A percentile compares a stretch with the other conserved stretches of the same genome.
phyloP scores from a whole-genome alignment of 1,140 invertebrate genomes.

The Meloidogyne exigua region DNA sequence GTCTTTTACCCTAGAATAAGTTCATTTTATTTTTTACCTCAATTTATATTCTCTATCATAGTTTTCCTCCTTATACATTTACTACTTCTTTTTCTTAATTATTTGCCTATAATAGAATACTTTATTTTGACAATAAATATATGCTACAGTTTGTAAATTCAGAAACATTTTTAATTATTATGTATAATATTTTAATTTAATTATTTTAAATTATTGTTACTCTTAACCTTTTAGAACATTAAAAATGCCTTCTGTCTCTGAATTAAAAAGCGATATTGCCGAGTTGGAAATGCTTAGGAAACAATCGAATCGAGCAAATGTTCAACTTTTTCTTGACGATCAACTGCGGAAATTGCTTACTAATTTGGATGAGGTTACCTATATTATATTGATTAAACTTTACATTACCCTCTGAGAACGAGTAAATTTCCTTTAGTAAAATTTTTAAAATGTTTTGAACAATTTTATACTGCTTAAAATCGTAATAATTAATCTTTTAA shows the following conservation, averaged over 20 bases:
- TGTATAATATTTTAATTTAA: background rate
- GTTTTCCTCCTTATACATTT: no score
- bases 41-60: no score
- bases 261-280: constrained; percentile 23
- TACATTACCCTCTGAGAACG: background rate
- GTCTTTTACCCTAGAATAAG: no score
- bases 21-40: no score
- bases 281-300: constrained; percentile 24
- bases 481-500: constrained; percentile 1
- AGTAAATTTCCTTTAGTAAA: no score
- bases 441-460: no score
- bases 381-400: background rate
- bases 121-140: no score
- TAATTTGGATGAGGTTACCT: constrained; percentile 25
- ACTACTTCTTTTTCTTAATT: no score
- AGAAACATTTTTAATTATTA: no score
- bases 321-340: constrained; percentile 18
- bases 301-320: constrained; percentile 22
- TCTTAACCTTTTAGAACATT: background rate
- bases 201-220: background rate
- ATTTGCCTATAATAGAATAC: no score
- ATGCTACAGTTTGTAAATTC: no score
- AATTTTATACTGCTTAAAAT: no score
- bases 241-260: constrained; percentile 13
- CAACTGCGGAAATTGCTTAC: background rate